Base-by-base conservation (phyloP, 2,888 invertebrate species). In the Leistus spinibarbis region DNA sequence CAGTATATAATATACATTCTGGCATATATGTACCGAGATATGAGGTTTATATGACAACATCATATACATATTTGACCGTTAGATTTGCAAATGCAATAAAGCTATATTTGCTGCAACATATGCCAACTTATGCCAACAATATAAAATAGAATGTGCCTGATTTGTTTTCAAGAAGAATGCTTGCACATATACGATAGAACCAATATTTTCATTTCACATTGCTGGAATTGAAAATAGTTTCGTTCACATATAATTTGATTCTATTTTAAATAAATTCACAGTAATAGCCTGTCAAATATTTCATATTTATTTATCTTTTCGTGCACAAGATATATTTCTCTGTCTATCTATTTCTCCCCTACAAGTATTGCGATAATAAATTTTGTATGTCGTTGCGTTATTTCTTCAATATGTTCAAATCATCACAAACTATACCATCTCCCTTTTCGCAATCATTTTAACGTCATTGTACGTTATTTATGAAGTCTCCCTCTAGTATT, bases 101-200 rank as follows among this genome's bases (percentile, higher is more conserved):
- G 27, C 64, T 72, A 65, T 72, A n/a, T 56, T 72, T 27, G 54
- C 56, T 72, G 71, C 54, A 64, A 71, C 71, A 71, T 64, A 71
- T 71, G 71, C 20, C 60, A 63, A 60, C 63, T 53, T 56, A 72
- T 56, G 54, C 23, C 66, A 54, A 54, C 64, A 65, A 54, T 54
- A 71, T 56, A 64, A 72, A 40, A 72, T 66, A 65, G 56, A 27
- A 57, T 72, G 22, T 72, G 64, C 66, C 65, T 72, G 24, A 56
- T 72, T 56, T 72, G 27, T 54, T 65, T 72, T 72, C 66, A 66
- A 13, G 40, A 13, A 40, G n/a, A 40, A 40, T 40, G 13, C 13
- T 10, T 40, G 4, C 5, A 40, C 13, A 40, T 40, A 40, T 40
- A 4, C 7, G 7, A 40, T 40, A 40, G 13, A 40, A 40, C 40